Conservation (phyloP, 2,888 invertebrate species). For the Phengaris alcon region DNA sequence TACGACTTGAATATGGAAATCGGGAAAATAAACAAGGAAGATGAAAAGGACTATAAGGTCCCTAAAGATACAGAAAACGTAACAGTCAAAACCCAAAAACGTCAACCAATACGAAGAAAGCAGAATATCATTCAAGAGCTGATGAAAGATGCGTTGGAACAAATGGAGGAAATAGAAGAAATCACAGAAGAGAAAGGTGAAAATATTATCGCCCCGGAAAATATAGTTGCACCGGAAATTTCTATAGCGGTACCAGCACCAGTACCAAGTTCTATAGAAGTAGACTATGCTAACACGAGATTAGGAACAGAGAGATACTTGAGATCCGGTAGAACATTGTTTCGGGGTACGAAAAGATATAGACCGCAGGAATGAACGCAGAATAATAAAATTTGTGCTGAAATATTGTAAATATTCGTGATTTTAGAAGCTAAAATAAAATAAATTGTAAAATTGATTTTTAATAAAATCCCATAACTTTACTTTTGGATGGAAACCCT, state of each 20-base stretch:
- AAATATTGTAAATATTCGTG: constrained; percentile 23
- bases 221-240: constrained; percentile 19
- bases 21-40: constrained; percentile 63
- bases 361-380: constrained; percentile 47
- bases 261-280: constrained; percentile 26
- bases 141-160: constrained; percentile 49
- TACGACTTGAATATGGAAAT: constrained; percentile 87
- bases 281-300: constrained; percentile 44
- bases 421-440: constrained; percentile 8
- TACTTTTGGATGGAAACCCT: too few relatives aligned
- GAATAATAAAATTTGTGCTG: neutral
- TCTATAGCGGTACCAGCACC: neutral
- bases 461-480: neutral
- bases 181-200: constrained; percentile 38
- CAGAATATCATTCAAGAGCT: constrained; percentile 59
- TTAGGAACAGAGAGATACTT: constrained; percentile 58
- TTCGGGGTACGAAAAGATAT: constrained; percentile 57
- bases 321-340: constrained; percentile 47
- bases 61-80: constrained; percentile 40
- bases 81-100: constrained; percentile 41
- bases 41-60: constrained; percentile 39
- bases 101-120: constrained; percentile 48
- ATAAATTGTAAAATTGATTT: neutral
- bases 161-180: constrained; percentile 43
- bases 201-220: constrained; percentile 35